Conservation (phyloP, 2,797 vertebrate species). For the Morelia viridis region DNA sequence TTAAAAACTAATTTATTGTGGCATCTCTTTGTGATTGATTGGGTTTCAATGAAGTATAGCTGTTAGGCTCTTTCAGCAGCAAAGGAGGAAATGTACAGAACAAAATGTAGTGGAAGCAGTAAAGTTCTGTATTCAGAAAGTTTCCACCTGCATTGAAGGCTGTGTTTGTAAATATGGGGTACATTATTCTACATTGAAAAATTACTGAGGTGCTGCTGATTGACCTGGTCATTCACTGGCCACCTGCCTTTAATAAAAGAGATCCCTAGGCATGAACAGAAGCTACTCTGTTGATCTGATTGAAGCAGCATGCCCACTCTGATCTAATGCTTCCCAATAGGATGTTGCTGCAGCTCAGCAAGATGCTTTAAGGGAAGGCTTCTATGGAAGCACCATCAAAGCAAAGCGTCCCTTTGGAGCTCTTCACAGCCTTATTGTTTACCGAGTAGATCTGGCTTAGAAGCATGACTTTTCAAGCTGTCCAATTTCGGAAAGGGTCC, state of each 20-base stretch:
- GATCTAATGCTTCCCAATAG: no score
- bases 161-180: background rate
- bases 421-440: background rate
- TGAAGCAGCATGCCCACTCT: no score
- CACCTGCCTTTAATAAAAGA: no score
- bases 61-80: background rate
- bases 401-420: no score
- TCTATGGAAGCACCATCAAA: no score
- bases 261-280: no score
- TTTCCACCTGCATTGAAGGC: background rate
- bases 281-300: no score
- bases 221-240: no score
- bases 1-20: background rate
- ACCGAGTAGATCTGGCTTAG: background rate
- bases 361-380: no score
- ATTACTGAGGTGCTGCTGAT: no score
- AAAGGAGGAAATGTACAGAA: background rate
- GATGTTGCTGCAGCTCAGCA: no score
- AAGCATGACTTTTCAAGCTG: background rate
- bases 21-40: background rate
- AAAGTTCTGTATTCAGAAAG: background rate
- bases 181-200: no score
- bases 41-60: background rate
- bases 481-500: background rate
- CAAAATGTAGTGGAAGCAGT: background rate